Conservation (phyloP, 2,888 invertebrate genomes). For the Xylota sylvarum region DNA sequence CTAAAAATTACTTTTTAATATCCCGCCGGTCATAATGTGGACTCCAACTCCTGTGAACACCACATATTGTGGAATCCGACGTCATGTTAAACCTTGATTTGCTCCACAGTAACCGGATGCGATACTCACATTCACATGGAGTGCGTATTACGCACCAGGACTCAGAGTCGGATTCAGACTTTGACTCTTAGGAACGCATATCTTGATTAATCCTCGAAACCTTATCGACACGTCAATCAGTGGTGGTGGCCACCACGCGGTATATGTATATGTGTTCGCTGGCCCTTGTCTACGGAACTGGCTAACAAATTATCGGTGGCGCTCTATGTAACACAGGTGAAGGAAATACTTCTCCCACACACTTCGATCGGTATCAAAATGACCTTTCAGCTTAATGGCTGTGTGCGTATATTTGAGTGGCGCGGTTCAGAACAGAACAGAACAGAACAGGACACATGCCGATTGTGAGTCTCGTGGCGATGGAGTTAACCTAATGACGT, state of each 20-base stretch:
- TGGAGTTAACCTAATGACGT: conserved; percentile 59
- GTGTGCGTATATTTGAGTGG: conserved; percentile 45
- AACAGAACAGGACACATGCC: conserved; percentile 49
- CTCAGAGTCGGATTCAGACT: too few relatives aligned
- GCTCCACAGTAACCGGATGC: conserved; percentile 67
- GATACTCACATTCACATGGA: conserved; percentile 75
- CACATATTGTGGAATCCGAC: conserved; percentile 54
- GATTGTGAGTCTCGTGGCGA: conserved; percentile 21
- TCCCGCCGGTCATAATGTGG: conserved; percentile 52
- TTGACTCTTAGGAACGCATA: too few relatives aligned
- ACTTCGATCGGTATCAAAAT: conserved; percentile 66
- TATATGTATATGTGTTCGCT: conserved; percentile 55
- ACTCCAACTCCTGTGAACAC: conserved; percentile 6
- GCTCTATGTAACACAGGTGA: conserved; percentile 37
- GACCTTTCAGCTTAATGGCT: conserved; percentile 73
- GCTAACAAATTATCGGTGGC: conserved; percentile 69
- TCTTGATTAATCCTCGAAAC: conserved; percentile 70
- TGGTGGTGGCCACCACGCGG: conserved; percentile 17
- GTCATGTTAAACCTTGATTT: conserved; percentile 61
- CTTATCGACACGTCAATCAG: conserved; percentile 74
- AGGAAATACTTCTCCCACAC: conserved; percentile 57
- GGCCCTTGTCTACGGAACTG: conserved; percentile 68
- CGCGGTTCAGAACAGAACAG: conserved; percentile 1
- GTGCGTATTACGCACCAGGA: conserved; percentile 70
- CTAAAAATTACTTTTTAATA: conserved; percentile 73